These are phyloP conservation scores for Mythimna pallens DNA, from an alignment of 2,888 invertebrate genomes.

Conservation along the genomic window DNA sequence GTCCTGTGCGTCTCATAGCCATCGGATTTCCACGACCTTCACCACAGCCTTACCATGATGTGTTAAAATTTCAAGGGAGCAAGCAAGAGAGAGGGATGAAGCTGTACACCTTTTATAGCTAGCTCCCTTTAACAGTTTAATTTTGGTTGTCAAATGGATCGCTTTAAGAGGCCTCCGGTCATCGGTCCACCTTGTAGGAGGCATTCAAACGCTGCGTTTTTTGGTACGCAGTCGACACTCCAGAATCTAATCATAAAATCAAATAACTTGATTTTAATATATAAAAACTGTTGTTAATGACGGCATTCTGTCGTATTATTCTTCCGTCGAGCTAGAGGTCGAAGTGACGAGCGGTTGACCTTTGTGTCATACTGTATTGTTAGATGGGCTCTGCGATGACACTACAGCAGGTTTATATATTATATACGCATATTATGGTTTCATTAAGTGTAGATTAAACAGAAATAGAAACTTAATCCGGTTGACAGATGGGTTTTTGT, in stretches of 20 bases:
- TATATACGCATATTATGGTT: neutral
- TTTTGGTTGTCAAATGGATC: no score
- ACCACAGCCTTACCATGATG: no score
- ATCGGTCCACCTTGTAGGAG: no score
- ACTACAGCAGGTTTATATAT: constrained; percentile 11
- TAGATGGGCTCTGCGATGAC: constrained; percentile 11
- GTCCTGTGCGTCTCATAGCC: no score
- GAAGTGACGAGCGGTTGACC: constrained; percentile 23
- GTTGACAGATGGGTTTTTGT: neutral
- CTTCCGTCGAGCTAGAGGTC: constrained; percentile 44
- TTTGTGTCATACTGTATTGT: constrained; percentile 38
- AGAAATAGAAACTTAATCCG: neutral
- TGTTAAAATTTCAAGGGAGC: no score
- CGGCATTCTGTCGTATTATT: constrained; percentile 28
- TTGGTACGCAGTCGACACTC: no score
- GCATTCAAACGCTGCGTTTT: no score
- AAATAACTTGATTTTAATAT: neutral
- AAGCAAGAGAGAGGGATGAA: no score
- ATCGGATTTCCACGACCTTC: no score
- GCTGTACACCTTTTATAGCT: no score
- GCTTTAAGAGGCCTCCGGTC: no score
- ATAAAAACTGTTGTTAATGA: constrained; percentile 21
- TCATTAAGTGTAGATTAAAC: neutral
- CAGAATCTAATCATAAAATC: neutral
- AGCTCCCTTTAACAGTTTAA: no score